phyloP scores from a whole-genome alignment of 1,140 invertebrate genomes.

The Calephelis nemesis region DNA sequence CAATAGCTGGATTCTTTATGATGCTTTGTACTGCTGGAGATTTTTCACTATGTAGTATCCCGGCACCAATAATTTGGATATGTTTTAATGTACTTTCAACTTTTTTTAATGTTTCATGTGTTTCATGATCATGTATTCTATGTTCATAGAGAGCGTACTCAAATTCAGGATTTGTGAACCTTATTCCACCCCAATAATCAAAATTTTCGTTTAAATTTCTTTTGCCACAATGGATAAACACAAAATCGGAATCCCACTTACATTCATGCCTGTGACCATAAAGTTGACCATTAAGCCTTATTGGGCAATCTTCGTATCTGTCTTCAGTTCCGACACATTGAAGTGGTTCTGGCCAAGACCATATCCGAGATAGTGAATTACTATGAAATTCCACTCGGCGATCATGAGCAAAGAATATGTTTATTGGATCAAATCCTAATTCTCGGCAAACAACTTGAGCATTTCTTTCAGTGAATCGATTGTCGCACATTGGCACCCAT shows the following conservation, averaged over 20 bases:
- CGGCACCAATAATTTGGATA: slow-evolving; percentile 95
- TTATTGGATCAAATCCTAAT: slow-evolving; percentile 93
- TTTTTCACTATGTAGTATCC: slow-evolving; percentile 97
- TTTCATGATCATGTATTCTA: slow-evolving; percentile 88
- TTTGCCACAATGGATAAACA: slow-evolving; percentile 95
- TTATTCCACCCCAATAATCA: slow-evolving; percentile 97
- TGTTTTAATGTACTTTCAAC: slow-evolving; percentile 89
- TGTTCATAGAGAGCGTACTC: slow-evolving; percentile 92
- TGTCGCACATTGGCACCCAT: slow-evolving; percentile 98
- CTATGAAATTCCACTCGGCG: slow-evolving; percentile 91
- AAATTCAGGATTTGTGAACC: slow-evolving; percentile 94
- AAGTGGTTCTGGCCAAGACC: slow-evolving; percentile 97
- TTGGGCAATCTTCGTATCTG: slow-evolving; percentile 91
- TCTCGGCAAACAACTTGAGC: slow-evolving; percentile 97
- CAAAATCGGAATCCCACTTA: slow-evolving; percentile 93
- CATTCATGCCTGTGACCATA: slow-evolving; percentile 92
- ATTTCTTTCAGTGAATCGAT: slow-evolving; percentile 95
- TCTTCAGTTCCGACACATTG: slow-evolving; percentile 91
- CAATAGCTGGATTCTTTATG: slow-evolving; percentile 90
- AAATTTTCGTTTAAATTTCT: slow-evolving; percentile 84
- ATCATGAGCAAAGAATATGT: slow-evolving; percentile 91
- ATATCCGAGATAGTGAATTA: slow-evolving; percentile 90
- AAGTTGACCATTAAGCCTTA: slow-evolving; percentile 92
- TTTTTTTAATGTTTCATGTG: slow-evolving; percentile 83
- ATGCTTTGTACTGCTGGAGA: slow-evolving; percentile 94